These are phyloP conservation scores for Scatophagus argus DNA, from an alignment of 2,113 vertebrate species.

Conservation along the genomic window DNA sequence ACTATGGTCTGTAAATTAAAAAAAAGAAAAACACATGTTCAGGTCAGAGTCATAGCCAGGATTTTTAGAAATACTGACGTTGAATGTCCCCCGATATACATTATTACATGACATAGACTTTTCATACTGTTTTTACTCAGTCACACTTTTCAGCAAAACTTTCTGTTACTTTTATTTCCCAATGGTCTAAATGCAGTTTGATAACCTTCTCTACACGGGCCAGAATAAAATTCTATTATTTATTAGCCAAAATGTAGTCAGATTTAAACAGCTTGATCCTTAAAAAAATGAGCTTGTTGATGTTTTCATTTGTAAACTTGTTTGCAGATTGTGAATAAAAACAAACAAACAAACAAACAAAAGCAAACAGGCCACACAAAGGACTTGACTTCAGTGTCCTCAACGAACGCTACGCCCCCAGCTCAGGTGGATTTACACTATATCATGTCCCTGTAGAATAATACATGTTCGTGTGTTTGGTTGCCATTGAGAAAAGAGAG, in stretches of 20 bases:
- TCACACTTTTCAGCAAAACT: not conserved
- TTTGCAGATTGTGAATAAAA: not conserved
- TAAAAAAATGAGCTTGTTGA: conserved; percentile 11
- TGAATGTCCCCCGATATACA: not conserved
- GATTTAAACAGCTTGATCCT: conserved; percentile 4
- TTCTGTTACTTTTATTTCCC: not conserved
- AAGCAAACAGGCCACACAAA: not conserved
- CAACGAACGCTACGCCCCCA: not conserved
- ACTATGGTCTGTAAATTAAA: conserved; percentile 15
- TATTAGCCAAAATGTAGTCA: not conserved
- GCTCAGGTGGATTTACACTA: conserved; percentile 11
- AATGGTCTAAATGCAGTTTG: conserved; percentile 1
- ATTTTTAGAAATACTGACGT: conserved; percentile 15
- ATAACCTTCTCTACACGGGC: not conserved
- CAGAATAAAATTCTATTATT: not conserved
- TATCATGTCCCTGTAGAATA: conserved; percentile 39
- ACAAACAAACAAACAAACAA: no score
- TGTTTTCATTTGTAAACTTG: not conserved
- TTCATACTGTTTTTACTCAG: not conserved
- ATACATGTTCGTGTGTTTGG: conserved; percentile 30
- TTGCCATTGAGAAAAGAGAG: conserved; percentile 32
- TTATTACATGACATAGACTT: no score
- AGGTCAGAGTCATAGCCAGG: not conserved
- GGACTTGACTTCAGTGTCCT: conserved; percentile 11
- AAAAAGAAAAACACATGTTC: conserved; percentile 2